These are phyloP conservation scores for Cephus pygmeus DNA, from an alignment of 2,888 invertebrate genomes.

Conservation along the genomic window DNA sequence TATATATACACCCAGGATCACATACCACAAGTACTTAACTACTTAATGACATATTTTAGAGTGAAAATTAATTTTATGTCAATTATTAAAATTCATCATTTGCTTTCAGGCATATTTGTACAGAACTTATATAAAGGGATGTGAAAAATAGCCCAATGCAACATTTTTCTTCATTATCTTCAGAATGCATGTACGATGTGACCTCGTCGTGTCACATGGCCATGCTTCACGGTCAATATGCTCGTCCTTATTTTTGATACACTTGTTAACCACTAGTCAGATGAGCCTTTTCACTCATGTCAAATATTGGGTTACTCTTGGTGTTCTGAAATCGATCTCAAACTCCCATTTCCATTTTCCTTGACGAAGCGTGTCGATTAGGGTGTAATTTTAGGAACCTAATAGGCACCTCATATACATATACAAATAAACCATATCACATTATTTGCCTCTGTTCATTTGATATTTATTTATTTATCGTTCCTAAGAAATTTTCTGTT, in stretches of 20 bases:
- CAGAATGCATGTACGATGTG: background rate
- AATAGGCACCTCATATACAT: background rate
- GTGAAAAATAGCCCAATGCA: background rate
- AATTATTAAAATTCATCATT: background rate
- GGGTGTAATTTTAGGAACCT: constrained; percentile 18
- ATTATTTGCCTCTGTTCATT: background rate
- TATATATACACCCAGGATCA: background rate
- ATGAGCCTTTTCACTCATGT: constrained; percentile 19
- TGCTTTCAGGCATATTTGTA: background rate
- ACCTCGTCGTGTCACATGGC: background rate
- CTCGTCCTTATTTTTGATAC: constrained; percentile 7
- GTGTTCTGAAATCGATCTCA: constrained; percentile 10
- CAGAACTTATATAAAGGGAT: background rate
- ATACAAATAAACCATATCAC: background rate
- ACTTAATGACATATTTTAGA: background rate
- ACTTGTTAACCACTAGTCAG: constrained; percentile 21
- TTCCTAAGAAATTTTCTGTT: background rate
- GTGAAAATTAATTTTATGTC: background rate
- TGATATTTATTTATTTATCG: background rate
- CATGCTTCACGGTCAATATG: background rate
- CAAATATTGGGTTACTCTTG: constrained; percentile 28
- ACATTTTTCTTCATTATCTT: background rate
- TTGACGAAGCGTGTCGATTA: constrained; percentile 10
- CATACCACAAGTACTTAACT: background rate
- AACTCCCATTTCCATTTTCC: constrained; percentile 18